Conservation (phyloP, 2,888 invertebrate species). For the Clivina fossor region DNA sequence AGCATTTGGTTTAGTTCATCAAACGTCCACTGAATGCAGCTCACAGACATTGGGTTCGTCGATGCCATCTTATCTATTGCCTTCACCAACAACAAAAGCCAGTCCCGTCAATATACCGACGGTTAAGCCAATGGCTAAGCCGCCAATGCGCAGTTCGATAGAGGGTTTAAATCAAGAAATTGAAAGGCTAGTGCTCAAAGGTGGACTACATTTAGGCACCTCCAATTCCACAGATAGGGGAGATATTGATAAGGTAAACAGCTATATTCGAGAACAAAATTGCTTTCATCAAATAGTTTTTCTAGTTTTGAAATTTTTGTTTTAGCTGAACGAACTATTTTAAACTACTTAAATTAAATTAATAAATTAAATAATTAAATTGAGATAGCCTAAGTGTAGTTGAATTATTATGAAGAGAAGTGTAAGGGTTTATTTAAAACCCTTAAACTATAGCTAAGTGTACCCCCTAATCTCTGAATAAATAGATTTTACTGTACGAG, state of each 20-base stretch:
- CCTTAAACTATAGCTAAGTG: too few species aligned
- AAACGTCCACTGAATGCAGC: constrained; percentile 56
- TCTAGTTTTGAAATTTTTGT: not conserved
- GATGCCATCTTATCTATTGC: constrained; percentile 42
- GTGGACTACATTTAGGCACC: not conserved
- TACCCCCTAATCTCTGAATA: too few species aligned
- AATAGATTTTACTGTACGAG: too few species aligned
- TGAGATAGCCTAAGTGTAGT: too few species aligned
- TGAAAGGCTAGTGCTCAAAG: constrained; percentile 71
- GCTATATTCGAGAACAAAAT: not conserved
- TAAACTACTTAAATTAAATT: too few species aligned
- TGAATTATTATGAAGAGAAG: too few species aligned
- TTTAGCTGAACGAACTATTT: not conserved
- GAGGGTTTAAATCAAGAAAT: constrained; percentile 88
- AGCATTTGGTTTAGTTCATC: constrained; percentile 55
- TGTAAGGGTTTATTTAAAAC: too few species aligned
- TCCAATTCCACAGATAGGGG: constrained; percentile 48
- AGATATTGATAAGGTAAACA: constrained; percentile 64
- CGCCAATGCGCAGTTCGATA: constrained; percentile 79
- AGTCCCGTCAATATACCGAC: constrained; percentile 61
- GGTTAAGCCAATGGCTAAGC: constrained; percentile 59
- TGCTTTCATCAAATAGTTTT: constrained; percentile 33
- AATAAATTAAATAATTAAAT: too few species aligned
- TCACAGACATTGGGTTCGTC: constrained; percentile 51
- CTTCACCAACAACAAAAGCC: constrained; percentile 51